Evolutionary conservation across 2,888 invertebrate species (phyloP).

Genomic region (Drosophila nigricruria): DNA sequence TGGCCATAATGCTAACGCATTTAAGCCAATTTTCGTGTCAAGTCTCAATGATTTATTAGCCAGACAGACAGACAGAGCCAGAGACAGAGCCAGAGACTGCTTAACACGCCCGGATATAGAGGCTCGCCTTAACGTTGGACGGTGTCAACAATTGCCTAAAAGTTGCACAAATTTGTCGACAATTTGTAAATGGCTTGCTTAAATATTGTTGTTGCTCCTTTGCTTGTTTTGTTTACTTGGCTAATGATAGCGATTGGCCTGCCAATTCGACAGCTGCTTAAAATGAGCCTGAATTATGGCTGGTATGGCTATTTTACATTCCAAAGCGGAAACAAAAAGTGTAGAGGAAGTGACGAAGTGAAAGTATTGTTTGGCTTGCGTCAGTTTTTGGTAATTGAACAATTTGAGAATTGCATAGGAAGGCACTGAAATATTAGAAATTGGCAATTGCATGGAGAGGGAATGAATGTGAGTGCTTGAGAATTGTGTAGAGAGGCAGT

Average conservation of each 20-base stretch:
- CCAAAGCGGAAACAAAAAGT: no score
- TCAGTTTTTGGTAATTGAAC: not conserved
- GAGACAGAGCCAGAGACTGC: constrained; percentile 29
- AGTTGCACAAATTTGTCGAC: constrained; percentile 75
- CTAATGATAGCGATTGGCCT: constrained; percentile 73
- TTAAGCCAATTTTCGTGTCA: constrained; percentile 78
- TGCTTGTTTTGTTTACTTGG: constrained; percentile 21
- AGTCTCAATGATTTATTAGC: constrained; percentile 76
- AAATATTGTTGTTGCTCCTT: not conserved
- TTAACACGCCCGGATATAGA: constrained; percentile 43
- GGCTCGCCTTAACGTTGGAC: constrained; percentile 22
- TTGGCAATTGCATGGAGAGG: not conserved
- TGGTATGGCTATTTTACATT: not conserved
- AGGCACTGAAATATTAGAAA: not conserved
- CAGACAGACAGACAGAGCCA: constrained; percentile 39
- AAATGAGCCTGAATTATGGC: constrained; percentile 3
- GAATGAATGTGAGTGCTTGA: no score
- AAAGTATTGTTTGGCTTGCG: not conserved
- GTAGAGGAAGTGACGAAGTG: not conserved
- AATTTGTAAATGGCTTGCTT: constrained; percentile 47
- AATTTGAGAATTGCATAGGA: not conserved
- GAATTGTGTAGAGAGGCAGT: no score
- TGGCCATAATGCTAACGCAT: constrained; percentile 70
- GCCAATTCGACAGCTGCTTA: constrained; percentile 41
- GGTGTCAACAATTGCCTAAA: constrained; percentile 70